Evolutionary conservation across 1,140 invertebrate species (phyloP), one percentile per base, ranked within the genome.

Genomic region (Euglossa dilemma): DNA sequence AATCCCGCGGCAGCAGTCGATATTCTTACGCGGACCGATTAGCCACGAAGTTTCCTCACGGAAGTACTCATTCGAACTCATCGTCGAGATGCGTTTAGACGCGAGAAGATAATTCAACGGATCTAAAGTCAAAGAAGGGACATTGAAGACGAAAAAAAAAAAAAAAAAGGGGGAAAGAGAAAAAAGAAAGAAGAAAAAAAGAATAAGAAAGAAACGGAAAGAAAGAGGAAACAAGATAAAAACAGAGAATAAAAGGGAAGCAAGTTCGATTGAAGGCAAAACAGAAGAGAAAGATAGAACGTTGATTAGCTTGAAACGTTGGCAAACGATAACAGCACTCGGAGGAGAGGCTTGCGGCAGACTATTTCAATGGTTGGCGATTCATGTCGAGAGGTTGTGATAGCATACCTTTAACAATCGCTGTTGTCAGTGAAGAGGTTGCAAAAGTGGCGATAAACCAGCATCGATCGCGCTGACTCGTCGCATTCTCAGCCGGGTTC

Each of bases 1-100:
- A 83, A 86, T 85, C 78, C 80, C 81, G 67, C 88, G 88, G 90
- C 86, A 83, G 92, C 90, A 93, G 93, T 93, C 93, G 92, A 93
- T 93, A 93, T 90, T 90, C 89, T 89, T 84, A 80, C 85, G 77
- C 87, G 81, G 81, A 77, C 87, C 75, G 88, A 89, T 89, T 80
- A 89, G 75, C 84, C 43, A 75, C 52, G 52, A 67, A 67, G 43
- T 67, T 76, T 76, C 36, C 45, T 57, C 63, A 20, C 25, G n/a
- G 23, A 73, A 54, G 20, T 23, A 25, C n/a, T n/a, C n/a, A 28
- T n/a, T 52, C 28, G 56, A 76, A 59, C 28, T 25, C 5, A 1
- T 56, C 8, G 23, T 45, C 28, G n/a, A 57, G 54, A 28, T 54
- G 76, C 45, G 56, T 52, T 54, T 11, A 14, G 8, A 73, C 71